Evolutionary conservation across 2,113 vertebrate genomes (phyloP).

Genomic region (Panthera uncia): DNA sequence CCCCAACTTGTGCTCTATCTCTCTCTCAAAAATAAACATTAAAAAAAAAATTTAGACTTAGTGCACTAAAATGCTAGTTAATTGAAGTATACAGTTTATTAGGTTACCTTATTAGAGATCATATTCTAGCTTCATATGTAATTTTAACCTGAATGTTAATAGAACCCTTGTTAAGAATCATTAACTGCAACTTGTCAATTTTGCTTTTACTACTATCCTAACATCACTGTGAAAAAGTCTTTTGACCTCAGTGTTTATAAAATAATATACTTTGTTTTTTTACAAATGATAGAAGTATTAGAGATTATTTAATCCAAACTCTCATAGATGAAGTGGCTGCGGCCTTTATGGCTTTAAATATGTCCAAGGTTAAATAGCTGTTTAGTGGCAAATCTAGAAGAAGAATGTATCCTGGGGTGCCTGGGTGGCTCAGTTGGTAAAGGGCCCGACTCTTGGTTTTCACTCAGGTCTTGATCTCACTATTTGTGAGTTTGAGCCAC

Average conservation of each 20-base stretch:
- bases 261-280: conserved; percentile 25
- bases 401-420: background rate
- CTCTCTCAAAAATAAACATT: too few relatives aligned
- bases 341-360: background rate
- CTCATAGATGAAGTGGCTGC: background rate
- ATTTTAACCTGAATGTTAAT: background rate
- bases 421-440: too few relatives aligned
- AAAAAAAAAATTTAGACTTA: background rate
- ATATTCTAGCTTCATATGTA: background rate
- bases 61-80: background rate
- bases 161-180: background rate
- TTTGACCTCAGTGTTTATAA: conserved; percentile 2
- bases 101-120: background rate
- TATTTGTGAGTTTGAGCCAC: too few relatives aligned
- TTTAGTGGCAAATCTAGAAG: background rate
- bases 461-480: too few relatives aligned
- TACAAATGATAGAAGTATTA: background rate
- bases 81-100: background rate
- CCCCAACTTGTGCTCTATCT: too few relatives aligned
- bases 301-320: conserved; percentile 21
- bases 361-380: background rate
- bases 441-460: too few relatives aligned
- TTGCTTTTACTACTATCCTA: background rate
- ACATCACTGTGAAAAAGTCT: background rate
- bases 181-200: background rate